A percentile compares a stretch with the other conserved stretches of the same genome.
Conservation (phyloP, 92 coral and sea anemone genomes). For the Meandrina meandrites region DNA sequence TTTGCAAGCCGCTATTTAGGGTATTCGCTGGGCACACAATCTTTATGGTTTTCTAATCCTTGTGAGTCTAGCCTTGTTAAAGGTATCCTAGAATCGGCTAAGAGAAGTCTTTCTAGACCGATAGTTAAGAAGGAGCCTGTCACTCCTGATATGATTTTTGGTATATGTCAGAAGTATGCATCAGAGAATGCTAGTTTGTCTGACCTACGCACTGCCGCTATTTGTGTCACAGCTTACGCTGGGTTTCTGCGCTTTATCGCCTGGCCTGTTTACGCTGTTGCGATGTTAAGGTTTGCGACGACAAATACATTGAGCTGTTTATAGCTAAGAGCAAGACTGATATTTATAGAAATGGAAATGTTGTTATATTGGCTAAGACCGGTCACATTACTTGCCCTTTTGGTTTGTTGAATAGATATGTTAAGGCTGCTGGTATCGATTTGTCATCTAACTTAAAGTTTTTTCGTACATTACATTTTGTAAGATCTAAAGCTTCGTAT, state of each 20-base stretch:
- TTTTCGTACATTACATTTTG: slow-evolving; percentile 42
- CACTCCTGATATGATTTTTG: slow-evolving; percentile 34
- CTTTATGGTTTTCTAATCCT: slow-evolving; percentile 45
- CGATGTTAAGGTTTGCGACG: slow-evolving; percentile 30
- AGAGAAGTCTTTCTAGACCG: slow-evolving; percentile 49
- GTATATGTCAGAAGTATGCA: slow-evolving; percentile 39
- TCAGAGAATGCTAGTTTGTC: slow-evolving; percentile 10
- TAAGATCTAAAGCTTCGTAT: too few species aligned
- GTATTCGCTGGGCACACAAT: slow-evolving; percentile 66
- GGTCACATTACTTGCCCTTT: slow-evolving; percentile 33
- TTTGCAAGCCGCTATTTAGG: slow-evolving; percentile 53
- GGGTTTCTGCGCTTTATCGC: slow-evolving; percentile 59
- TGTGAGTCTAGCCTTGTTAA: slow-evolving; percentile 38
- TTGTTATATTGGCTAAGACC: slow-evolving; percentile 27
- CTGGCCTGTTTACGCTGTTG: slow-evolving; percentile 43
- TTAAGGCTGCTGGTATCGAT: too few species aligned
- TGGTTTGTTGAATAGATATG: slow-evolving; percentile 31
- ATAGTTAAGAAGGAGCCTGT: slow-evolving; percentile 61
- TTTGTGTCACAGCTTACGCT: slow-evolving; percentile 51
- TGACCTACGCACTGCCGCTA: slow-evolving; percentile 46
- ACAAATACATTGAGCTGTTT: slow-evolving; percentile 21
- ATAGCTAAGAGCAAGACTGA: slow-evolving; percentile 46
- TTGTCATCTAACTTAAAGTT: too few species aligned
- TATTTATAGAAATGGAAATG: slow-evolving; percentile 46
- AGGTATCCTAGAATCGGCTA: slow-evolving; percentile 41